phyloP scores from a whole-genome alignment of 2,888 invertebrate species.

The Scaptodrosophila latifasciaeformis region DNA sequence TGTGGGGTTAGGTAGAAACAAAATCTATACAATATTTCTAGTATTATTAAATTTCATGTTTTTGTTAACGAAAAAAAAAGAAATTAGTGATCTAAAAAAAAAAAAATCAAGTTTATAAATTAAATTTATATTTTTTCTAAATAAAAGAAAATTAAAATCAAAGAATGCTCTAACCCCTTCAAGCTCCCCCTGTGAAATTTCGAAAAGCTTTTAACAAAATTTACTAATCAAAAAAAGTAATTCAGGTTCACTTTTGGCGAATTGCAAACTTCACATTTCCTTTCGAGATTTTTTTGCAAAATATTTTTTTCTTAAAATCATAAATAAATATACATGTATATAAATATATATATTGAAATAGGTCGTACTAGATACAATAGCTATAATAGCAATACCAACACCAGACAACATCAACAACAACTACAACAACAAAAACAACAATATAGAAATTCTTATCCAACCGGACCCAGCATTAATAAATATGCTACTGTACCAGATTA shows the following conservation, averaged over 20 bases:
- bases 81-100: no score
- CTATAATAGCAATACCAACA: slow-evolving; percentile 49
- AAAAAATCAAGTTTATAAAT: neutral
- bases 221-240: no score
- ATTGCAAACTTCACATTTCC: no score
- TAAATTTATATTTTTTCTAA: neutral
- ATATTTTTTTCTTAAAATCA: no score
- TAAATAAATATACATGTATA: no score
- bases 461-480: slow-evolving; percentile 60
- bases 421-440: slow-evolving; percentile 63
- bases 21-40: neutral
- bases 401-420: slow-evolving; percentile 40
- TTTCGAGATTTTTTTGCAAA: no score
- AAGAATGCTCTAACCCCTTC: neutral
- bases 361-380: slow-evolving; percentile 54
- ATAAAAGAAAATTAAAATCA: neutral
- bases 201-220: neutral
- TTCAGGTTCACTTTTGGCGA: no score
- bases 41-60: neutral
- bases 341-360: no score
- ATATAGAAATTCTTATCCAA: slow-evolving; percentile 69
- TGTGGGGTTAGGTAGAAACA: no score
- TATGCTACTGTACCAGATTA: slow-evolving; percentile 55
- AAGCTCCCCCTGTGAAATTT: no score
- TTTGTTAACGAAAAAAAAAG: neutral